Conservation (phyloP, 1,140 invertebrate genomes). For the Aphis craccivora region DNA sequence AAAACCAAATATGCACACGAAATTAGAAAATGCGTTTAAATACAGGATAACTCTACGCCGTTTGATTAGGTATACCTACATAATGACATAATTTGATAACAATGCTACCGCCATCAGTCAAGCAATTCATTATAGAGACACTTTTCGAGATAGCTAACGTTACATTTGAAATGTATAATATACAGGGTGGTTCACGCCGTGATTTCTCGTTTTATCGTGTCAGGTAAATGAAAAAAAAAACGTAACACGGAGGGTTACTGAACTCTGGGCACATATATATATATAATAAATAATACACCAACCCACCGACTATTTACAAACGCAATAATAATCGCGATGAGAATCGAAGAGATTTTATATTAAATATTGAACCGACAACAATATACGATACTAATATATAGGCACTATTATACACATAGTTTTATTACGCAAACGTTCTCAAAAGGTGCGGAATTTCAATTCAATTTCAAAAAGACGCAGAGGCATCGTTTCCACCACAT, state of each 20-base stretch:
- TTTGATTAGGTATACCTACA: background rate
- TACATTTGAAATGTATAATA: background rate
- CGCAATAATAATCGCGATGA: background rate
- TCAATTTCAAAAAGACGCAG: background rate
- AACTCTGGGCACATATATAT: background rate
- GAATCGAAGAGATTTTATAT: conserved; percentile 7
- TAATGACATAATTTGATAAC: background rate
- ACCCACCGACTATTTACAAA: background rate
- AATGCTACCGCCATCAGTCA: background rate
- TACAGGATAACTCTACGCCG: background rate
- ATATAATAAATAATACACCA: background rate
- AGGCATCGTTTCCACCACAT: background rate
- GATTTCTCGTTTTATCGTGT: too few species aligned
- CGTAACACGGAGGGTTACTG: background rate
- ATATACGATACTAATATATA: background rate
- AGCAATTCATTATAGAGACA: background rate
- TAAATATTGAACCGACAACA: background rate
- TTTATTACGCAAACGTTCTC: conserved; percentile 1
- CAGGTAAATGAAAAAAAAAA: too few species aligned
- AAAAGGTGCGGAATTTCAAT: background rate
- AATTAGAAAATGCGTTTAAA: background rate
- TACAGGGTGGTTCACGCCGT: background rate
- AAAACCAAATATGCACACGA: background rate
- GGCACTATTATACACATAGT: background rate
- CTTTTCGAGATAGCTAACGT: background rate